Evolutionary conservation across 2,888 invertebrate species (phyloP), one percentile per base, ranked within the genome.

Genomic region (Hirtodrosophila trivittata): DNA sequence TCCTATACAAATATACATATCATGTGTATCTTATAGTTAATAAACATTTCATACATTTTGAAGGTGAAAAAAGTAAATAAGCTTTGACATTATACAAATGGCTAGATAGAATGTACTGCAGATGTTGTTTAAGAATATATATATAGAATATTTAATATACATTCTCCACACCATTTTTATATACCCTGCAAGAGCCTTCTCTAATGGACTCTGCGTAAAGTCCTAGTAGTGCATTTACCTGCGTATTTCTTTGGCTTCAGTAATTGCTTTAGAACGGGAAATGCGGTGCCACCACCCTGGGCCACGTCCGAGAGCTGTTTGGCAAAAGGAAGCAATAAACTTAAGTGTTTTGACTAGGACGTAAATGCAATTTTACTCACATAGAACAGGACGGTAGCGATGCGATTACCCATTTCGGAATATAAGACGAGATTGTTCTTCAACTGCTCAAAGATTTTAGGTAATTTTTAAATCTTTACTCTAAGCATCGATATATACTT

Each of bases 261-360:
- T 94, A 91, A 95, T 95, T 84, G 93, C 92, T 0, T 95, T n/a
- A 98, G 92, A 68, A 94, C 93, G 0, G 98, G 97, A 91, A 99
- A 99, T n/a, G 98, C 99, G 0, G 99, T 99, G 5, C 97, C 98
- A 9, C 99, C 99, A 1, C 99, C 99, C 89, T 97, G 97, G 26
- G 95, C 94, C 14, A 99, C 98, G 88, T 98, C 97, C 57, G 95
- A 95, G 95, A 99, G 96, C 98, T 98, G 88, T 13, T 16, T 13
- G 7, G 21, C 1, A 8, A 25, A 52, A 18, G 41, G 13, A 50
- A 45, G 21, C 26, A 32, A 30, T 18, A 42, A 7, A 41, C 52
- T 9, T 26, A 14, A 33, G 28, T 41, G 45, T 7, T 0, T 41
- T 21, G 18, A 39, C 16, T 32, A n/a, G 3, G 14, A 10, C 13